Base-by-base conservation (phyloP, 2,888 invertebrate species). In the Chironomus tentans region DNA sequence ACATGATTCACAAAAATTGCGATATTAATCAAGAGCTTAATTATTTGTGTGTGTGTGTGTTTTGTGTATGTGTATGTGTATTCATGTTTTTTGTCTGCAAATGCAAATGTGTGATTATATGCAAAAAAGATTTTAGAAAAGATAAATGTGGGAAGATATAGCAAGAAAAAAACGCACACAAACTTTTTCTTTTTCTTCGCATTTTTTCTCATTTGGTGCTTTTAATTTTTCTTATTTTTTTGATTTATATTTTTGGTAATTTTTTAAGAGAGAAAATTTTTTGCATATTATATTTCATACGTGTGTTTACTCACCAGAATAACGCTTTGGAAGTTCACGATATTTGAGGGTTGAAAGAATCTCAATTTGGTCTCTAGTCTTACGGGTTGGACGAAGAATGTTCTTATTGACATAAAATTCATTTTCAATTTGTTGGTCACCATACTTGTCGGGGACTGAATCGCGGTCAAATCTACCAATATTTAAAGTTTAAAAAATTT, bases 381-480 rank as follows among this genome's bases (percentile, higher is more conserved):
- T 88, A 79, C 89, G 87, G 76, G 88, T 85, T 2, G 91, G 90
- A 79, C 88, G 15, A 69, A 76, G 69, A 79, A 91, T 85, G 84
- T 91, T 91, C 78, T 89, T 88, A 80, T 91, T 90, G 82, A 86
- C 88, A 81, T 85, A 85, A 82, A 89, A 87, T 81, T 89, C 87
- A 81, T 88, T 87, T 70, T 89, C 87, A 69, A 88, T 80, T 65
- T 83, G 81, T 61, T 82, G 82, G 78, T 85, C 82, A 78, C 83
- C 84, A 79, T 89, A 88, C 81, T 89, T 89, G 84, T 70, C 79
- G 78, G 70, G 70, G 15, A 68, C 47, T 69, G 77, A 61, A 38
- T 56, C 69, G n/a, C 68, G 69, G 12, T 76, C 68, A 56, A 22
- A 77, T 56, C 61, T 77, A 69, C 10, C 38, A 10, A n/a, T 7